phyloP scores from a whole-genome alignment of 2,797 vertebrate species.

The Aplochiton taeniatus region DNA sequence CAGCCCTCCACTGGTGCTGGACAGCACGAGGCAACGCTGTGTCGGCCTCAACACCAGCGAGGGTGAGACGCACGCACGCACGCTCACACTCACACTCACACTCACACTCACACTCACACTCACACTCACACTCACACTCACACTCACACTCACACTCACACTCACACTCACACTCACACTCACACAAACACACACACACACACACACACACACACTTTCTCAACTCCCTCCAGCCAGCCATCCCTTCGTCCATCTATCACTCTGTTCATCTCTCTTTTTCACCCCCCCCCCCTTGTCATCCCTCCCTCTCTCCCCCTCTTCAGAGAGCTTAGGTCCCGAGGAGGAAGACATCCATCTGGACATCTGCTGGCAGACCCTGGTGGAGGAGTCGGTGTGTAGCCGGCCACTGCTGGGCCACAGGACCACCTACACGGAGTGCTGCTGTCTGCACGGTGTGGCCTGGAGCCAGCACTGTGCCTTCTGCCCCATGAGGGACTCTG shows the following conservation, averaged over 20 bases:
- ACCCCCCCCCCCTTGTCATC: not conserved
- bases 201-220: not conserved
- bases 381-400: slow-evolving; percentile 64
- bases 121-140: slow-evolving; percentile 1
- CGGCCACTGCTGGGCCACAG: slow-evolving; percentile 56
- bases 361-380: slow-evolving; percentile 77
- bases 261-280: not conserved
- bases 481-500: slow-evolving; percentile 71
- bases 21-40: slow-evolving; percentile 68
- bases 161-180: not conserved
- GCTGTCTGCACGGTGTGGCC: slow-evolving; percentile 76
- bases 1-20: slow-evolving; percentile 74
- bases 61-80: slow-evolving; percentile 51
- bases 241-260: not conserved
- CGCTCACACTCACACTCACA: slow-evolving; percentile 14
- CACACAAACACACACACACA: not conserved
- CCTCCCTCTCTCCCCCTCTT: slow-evolving; percentile 8
- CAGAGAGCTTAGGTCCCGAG: slow-evolving; percentile 50
- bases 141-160: not conserved
- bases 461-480: slow-evolving; percentile 80
- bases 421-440: slow-evolving; percentile 81
- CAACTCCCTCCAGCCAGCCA: not conserved
- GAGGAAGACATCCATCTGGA: slow-evolving; percentile 67
- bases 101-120: not conserved
- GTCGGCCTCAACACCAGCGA: slow-evolving; percentile 68